Percentiles rank a stretch among this genome's conserved stretches.
Evolutionary conservation across 2,888 invertebrate genomes (phyloP).

Genomic region (Ceraclea dissimilis): DNA sequence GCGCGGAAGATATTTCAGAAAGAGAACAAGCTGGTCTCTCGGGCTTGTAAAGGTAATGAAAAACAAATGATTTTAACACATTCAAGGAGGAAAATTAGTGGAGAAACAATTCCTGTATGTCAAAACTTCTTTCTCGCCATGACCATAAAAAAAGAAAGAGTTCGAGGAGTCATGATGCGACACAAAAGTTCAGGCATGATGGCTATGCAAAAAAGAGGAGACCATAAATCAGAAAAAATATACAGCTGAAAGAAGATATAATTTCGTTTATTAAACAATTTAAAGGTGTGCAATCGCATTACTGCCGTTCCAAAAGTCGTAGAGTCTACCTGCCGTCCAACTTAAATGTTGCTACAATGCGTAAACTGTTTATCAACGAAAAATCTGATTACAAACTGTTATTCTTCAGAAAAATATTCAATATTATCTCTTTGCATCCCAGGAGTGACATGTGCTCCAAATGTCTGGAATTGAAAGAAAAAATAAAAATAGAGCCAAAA

Average conservation of each 20-base stretch:
- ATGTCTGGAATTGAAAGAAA: constrained; percentile 28
- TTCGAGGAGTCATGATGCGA: constrained; percentile 7
- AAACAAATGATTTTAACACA: constrained; percentile 5
- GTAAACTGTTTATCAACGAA: constrained; percentile 4
- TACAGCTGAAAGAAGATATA: background rate
- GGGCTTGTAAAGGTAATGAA: constrained; percentile 4
- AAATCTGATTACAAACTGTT: constrained; percentile 10
- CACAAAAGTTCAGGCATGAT: constrained; percentile 4
- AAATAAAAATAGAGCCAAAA: constrained; percentile 28
- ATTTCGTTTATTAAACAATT: constrained; percentile 7
- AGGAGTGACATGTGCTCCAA: constrained; percentile 28
- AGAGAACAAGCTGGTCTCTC: no score
- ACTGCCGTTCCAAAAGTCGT: constrained; percentile 6
- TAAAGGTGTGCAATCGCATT: constrained; percentile 6
- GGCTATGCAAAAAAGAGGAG: constrained; percentile 11
- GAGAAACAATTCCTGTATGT: constrained; percentile 6
- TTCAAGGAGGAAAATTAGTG: background rate
- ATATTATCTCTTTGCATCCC: constrained; percentile 28
- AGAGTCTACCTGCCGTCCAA: constrained; percentile 6
- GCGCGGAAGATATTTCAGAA: no score
- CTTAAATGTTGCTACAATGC: constrained; percentile 2
- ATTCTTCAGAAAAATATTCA: constrained; percentile 28
- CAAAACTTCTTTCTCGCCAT: constrained; percentile 5
- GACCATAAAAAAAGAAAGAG: constrained; percentile 4
- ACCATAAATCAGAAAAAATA: constrained; percentile 8